A percentile compares a stretch with the other conserved stretches of the same genome.
Evolutionary conservation across 2,888 invertebrate genomes (phyloP).

Genomic region (Lypha dubia): DNA sequence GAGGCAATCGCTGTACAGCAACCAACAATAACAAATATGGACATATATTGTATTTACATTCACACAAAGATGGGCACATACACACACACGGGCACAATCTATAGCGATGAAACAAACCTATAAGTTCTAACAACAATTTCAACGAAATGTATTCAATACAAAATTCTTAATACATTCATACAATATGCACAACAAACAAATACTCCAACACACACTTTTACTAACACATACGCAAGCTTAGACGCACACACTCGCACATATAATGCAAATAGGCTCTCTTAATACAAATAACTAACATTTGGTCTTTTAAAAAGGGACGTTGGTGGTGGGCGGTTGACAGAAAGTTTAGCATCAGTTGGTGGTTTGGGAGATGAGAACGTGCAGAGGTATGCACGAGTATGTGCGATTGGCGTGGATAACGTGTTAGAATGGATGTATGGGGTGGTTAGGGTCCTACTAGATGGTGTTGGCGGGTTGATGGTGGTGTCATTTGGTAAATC

Average conservation of each 20-base stretch:
- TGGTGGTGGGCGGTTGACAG: background rate
- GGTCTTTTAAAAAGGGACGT: conserved; percentile 33
- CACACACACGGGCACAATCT: conserved; percentile 19
- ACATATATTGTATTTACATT: conserved; percentile 16
- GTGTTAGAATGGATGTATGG: background rate
- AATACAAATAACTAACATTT: conserved; percentile 64
- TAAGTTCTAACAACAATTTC: conserved; percentile 62
- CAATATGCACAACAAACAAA: conserved; percentile 30
- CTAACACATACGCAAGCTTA: conserved; percentile 10
- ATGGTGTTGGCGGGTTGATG: conserved; percentile 13
- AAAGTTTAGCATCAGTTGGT: conserved; percentile 22
- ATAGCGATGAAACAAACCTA: conserved; percentile 69
- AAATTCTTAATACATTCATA: conserved; percentile 64
- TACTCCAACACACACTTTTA: background rate
- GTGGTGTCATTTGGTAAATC: conserved; percentile 33
- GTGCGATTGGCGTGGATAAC: conserved; percentile 15
- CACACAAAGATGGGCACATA: background rate
- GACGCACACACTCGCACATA: background rate
- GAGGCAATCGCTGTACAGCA: conserved; percentile 60
- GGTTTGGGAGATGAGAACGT: background rate
- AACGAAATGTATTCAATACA: conserved; percentile 68
- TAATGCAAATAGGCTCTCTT: conserved; percentile 55
- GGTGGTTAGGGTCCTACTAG: background rate
- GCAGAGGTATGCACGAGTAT: conserved; percentile 37
- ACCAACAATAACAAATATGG: conserved; percentile 45